Conservation (phyloP, 2,888 invertebrate species). For the Tryphoninae sp. region DNA sequence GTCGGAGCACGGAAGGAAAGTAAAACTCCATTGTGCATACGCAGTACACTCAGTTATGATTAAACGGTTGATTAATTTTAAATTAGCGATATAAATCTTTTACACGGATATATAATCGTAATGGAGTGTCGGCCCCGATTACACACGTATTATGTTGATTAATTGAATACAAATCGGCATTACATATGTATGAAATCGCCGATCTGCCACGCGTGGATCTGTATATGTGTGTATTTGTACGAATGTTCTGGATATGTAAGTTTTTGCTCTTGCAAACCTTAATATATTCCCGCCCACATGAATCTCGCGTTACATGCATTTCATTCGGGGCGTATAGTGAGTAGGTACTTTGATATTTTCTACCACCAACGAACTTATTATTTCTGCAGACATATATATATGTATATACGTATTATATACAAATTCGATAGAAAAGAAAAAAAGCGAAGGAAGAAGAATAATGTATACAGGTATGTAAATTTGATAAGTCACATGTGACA, state of each 20-base stretch:
- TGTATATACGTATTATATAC: slow-evolving; percentile 2
- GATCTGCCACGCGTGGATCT: slow-evolving; percentile 35
- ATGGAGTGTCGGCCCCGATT: slow-evolving; percentile 74
- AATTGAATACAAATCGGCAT: slow-evolving; percentile 73
- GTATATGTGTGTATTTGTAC: neutral
- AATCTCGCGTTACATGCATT: slow-evolving; percentile 54
- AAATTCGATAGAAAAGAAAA: neutral
- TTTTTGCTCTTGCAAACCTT: slow-evolving; percentile 54
- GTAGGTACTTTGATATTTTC: slow-evolving; percentile 36
- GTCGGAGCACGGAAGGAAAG: slow-evolving; percentile 63
- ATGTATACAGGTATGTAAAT: neutral
- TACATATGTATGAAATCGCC: slow-evolving; percentile 74
- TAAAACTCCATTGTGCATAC: slow-evolving; percentile 56
- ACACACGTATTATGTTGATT: slow-evolving; percentile 75
- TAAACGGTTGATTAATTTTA: slow-evolving; percentile 76
- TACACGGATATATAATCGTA: slow-evolving; percentile 74
- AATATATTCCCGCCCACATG: slow-evolving; percentile 57
- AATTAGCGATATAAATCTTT: slow-evolving; percentile 73
- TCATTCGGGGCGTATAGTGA: slow-evolving; percentile 26
- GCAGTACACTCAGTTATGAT: slow-evolving; percentile 70
- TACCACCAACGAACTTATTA: slow-evolving; percentile 45
- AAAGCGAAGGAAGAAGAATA: neutral
- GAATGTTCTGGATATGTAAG: slow-evolving; percentile 41
- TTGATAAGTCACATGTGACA: neutral
- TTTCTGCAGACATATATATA: slow-evolving; percentile 10